Conservation (phyloP, 2,888 invertebrate genomes). For the Stenotaenia linearis region DNA sequence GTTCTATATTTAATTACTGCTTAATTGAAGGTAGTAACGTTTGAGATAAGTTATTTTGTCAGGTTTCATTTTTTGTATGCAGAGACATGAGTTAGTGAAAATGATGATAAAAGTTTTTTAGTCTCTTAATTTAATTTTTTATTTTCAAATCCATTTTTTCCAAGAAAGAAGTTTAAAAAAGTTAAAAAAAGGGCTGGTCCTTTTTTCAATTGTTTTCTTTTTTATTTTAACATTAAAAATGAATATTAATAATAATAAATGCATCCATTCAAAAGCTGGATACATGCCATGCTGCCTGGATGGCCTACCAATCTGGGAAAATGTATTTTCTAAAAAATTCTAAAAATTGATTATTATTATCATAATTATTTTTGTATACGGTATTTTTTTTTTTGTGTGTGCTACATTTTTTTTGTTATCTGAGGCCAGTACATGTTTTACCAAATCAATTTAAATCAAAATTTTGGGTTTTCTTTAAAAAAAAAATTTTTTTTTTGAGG, state of each 20-base stretch:
- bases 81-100: constrained; percentile 9
- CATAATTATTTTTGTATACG: neutral
- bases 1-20: neutral
- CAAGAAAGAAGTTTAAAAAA: constrained; percentile 2
- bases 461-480: neutral
- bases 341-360: neutral
- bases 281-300: constrained; percentile 32
- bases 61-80: constrained; percentile 9
- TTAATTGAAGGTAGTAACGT: neutral
- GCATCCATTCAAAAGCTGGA: neutral
- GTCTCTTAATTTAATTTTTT: neutral
- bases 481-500: neutral
- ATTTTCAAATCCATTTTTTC: neutral
- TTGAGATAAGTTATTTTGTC: constrained; percentile 5
- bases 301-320: constrained; percentile 34
- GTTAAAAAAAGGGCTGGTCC: constrained; percentile 18
- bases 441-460: neutral
- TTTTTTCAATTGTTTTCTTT: neutral
- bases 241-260: neutral
- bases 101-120: neutral
- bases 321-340: neutral
- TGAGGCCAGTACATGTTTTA: constrained; percentile 7
- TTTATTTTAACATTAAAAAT: no score
- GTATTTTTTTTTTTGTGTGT: neutral
- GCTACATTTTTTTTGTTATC: neutral